A percentile compares a stretch with the other conserved stretches of the same genome.
Evolutionary conservation across 2,797 vertebrate genomes (phyloP).

Genomic region (Phyllotis vaccarum): DNA sequence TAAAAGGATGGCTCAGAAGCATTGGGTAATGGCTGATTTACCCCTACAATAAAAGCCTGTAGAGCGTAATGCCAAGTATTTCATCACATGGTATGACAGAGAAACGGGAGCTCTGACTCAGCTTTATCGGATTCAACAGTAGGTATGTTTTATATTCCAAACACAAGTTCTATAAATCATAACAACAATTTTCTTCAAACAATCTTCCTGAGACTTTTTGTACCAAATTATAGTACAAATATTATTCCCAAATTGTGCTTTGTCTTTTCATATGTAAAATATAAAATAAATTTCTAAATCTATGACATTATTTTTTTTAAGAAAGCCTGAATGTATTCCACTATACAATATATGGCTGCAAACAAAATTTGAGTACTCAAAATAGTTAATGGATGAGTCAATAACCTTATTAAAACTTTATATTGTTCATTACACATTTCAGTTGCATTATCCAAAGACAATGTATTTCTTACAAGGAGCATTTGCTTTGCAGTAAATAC

Average conservation of each 20-base stretch:
- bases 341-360: background rate
- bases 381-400: constrained; percentile 50
- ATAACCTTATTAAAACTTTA: constrained; percentile 62
- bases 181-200: background rate
- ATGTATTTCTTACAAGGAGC: background rate
- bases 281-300: background rate
- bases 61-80: background rate
- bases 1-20: background rate
- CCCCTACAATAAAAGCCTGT: background rate
- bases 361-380: constrained; percentile 9
- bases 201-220: background rate
- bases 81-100: background rate
- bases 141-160: background rate
- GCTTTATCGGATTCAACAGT: background rate
- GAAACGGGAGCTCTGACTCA: background rate
- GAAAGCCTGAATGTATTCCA: background rate
- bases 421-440: constrained; percentile 53
- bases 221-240: background rate
- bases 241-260: background rate
- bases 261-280: background rate
- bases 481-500: constrained; percentile 50
- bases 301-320: background rate
- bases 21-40: background rate
- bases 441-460: constrained; percentile 15
- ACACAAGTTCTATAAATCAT: background rate